Conservation (phyloP, 1,140 invertebrate genomes). For the Cyphomyrmex costatus region DNA sequence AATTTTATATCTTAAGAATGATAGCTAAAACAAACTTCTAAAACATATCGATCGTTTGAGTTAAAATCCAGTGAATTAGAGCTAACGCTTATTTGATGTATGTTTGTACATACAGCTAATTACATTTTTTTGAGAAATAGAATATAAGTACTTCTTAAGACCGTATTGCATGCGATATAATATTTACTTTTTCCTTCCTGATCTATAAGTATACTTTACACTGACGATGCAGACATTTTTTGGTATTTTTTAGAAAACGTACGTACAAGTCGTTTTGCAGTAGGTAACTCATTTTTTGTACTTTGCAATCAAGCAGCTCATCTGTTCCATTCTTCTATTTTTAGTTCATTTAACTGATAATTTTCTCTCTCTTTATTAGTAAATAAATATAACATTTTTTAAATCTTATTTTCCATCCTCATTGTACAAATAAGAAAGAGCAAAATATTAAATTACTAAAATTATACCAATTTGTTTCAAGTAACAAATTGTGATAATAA, state of each 20-base stretch:
- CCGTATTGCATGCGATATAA: not conserved
- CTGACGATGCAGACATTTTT: conserved; percentile 25
- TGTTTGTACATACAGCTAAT: not conserved
- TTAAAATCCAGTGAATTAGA: conserved; percentile 1
- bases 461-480: not conserved
- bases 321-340: conserved; percentile 13
- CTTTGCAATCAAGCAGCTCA: conserved; percentile 39
- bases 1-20: not conserved
- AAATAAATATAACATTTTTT: not conserved
- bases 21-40: not conserved
- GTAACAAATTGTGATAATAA: not conserved
- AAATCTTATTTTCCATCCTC: not conserved
- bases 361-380: not conserved
- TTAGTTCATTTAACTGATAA: conserved; percentile 16
- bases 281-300: conserved; percentile 26
- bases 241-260: conserved; percentile 29
- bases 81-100: conserved; percentile 15
- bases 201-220: not conserved
- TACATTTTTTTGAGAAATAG: conserved; percentile 22
- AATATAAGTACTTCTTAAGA: not conserved
- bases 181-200: conserved; percentile 21
- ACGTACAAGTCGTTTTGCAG: conserved; percentile 6
- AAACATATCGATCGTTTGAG: not conserved
- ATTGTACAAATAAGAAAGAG: not conserved
- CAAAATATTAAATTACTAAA: not conserved